These are phyloP conservation scores for Columba janthina DNA, from an alignment of 2,113 vertebrate genomes.

Conservation along the genomic window DNA sequence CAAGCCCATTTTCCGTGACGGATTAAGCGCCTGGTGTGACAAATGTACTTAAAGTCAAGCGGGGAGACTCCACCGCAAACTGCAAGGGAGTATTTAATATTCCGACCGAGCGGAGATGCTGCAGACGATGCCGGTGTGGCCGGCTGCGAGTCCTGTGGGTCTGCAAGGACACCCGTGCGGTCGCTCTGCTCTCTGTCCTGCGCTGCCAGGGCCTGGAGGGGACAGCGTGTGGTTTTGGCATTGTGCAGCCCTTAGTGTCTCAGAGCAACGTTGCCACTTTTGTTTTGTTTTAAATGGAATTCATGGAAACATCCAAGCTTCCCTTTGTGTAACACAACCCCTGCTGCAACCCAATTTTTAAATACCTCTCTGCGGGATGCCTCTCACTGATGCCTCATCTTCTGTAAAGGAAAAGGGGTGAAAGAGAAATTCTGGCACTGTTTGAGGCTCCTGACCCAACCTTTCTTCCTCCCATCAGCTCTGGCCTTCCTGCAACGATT, in stretches of 20 bases:
- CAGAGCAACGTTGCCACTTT: background rate
- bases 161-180: background rate
- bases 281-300: background rate
- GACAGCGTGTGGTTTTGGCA: background rate
- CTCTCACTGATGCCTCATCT: background rate
- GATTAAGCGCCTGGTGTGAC: conserved; percentile 45
- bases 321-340: background rate
- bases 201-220: background rate
- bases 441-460: background rate
- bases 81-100: background rate
- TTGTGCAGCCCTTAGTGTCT: background rate
- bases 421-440: background rate
- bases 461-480: background rate
- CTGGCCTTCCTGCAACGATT: background rate
- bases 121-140: background rate
- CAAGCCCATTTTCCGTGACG: background rate
- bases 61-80: background rate
- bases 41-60: conserved; percentile 10
- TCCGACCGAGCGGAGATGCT: background rate
- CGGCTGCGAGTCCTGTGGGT: background rate
- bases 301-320: background rate
- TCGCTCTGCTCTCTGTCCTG: background rate
- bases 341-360: background rate
- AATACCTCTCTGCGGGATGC: background rate
- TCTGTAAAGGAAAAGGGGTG: background rate